Evolutionary conservation across 2,113 vertebrate genomes (phyloP).

Genomic region (Vireo altiloquus): DNA sequence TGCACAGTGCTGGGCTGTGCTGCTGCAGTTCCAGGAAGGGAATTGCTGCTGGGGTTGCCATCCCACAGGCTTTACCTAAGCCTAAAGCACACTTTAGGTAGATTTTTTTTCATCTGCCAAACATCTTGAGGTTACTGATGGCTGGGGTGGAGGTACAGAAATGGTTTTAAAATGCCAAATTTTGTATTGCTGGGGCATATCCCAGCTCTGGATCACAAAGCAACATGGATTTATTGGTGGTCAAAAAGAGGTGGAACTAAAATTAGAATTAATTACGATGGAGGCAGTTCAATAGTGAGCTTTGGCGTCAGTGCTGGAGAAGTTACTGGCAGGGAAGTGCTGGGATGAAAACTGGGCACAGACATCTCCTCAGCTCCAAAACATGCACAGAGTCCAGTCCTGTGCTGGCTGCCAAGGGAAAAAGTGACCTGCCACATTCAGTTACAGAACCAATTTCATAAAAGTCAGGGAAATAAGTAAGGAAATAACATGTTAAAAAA

Average conservation of each 20-base stretch:
- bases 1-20: background rate
- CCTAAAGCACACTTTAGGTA: background rate
- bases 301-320: background rate
- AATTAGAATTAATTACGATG: slow-evolving; percentile 58
- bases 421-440: background rate
- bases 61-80: background rate
- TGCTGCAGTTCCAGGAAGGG: background rate
- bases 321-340: background rate
- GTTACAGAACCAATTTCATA: background rate
- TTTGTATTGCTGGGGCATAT: background rate
- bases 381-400: too few species aligned
- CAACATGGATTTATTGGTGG: slow-evolving; percentile 48
- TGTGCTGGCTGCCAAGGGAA: background rate
- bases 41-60: background rate
- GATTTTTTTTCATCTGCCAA: background rate
- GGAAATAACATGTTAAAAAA: background rate
- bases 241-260: slow-evolving; percentile 40
- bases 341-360: background rate
- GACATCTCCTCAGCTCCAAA: background rate
- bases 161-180: background rate
- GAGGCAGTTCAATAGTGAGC: background rate
- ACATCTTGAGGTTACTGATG: background rate
- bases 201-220: background rate
- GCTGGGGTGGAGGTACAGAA: background rate
- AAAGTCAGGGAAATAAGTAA: background rate